Evolutionary conservation across 1,140 invertebrate genomes (phyloP).

Genomic region (Gonatopus flavifemur): DNA sequence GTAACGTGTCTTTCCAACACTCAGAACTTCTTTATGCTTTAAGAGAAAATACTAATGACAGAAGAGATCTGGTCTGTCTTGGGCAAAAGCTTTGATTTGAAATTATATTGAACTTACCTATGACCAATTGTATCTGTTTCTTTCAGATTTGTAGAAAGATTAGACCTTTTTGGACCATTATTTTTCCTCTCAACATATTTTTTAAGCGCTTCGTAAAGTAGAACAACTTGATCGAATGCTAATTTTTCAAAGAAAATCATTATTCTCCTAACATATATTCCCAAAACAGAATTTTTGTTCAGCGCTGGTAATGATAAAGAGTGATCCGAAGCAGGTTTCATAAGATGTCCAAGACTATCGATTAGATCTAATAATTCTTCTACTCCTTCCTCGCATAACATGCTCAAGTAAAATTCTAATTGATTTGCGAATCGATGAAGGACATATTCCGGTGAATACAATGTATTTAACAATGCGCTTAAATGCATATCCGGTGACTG

Average conservation of each 20-base stretch:
- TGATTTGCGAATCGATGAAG: constrained; percentile 58
- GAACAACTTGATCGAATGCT: constrained; percentile 76
- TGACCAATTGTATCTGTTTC: neutral
- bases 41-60: too few species aligned
- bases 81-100: too few species aligned
- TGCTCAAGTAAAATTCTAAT: constrained; percentile 60
- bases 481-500: constrained; percentile 68
- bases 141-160: constrained; percentile 18
- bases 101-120: too few species aligned
- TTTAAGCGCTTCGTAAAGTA: constrained; percentile 68
- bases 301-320: constrained; percentile 37
- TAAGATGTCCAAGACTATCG: constrained; percentile 58
- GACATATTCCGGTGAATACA: constrained; percentile 60
- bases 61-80: too few species aligned
- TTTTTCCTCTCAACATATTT: constrained; percentile 46
- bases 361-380: constrained; percentile 67
- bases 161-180: constrained; percentile 18
- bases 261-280: constrained; percentile 78
- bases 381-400: constrained; percentile 61
- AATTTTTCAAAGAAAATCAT: constrained; percentile 79
- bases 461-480: constrained; percentile 58
- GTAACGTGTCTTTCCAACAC: too few species aligned
- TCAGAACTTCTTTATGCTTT: too few species aligned
- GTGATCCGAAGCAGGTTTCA: constrained; percentile 50
- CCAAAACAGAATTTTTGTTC: constrained; percentile 62